These are phyloP conservation scores for Malurus cyaneus DNA, from an alignment of 2,113 vertebrate genomes.

Conservation along the genomic window DNA sequence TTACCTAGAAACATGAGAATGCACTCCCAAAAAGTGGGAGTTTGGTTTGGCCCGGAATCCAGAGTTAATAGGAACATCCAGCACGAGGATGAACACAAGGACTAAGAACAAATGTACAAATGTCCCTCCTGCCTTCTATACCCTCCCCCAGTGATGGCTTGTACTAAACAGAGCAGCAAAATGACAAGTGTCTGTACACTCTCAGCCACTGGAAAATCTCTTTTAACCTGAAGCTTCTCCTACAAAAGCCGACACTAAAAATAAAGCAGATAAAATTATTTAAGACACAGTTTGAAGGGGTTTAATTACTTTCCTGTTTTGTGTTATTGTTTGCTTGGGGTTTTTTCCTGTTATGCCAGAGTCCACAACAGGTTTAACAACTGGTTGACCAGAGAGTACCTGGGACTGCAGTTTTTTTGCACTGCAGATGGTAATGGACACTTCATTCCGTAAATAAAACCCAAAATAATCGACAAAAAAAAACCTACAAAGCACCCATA, in stretches of 20 bases:
- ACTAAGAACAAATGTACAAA: not conserved
- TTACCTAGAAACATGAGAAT: conserved; percentile 9
- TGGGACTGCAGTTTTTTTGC: not conserved
- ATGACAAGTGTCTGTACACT: not conserved
- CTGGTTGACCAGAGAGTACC: not conserved
- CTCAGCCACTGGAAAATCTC: not conserved
- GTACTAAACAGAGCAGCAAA: not conserved
- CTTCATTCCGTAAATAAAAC: not conserved
- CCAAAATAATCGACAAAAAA: not conserved
- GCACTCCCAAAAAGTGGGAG: not conserved
- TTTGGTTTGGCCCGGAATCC: not conserved
- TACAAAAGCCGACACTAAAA: not conserved
- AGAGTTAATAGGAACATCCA: not conserved
- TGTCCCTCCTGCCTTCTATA: not conserved
- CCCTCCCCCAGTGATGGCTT: not conserved
- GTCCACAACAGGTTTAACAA: not conserved
- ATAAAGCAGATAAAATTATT: not conserved
- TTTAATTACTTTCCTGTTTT: not conserved
- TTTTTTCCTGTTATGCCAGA: not conserved
- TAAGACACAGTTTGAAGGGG: not conserved
- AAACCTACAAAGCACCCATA: not conserved
- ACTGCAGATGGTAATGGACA: not conserved
- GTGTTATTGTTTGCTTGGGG: not conserved
- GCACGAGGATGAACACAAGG: not conserved
- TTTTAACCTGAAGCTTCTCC: not conserved